phyloP scores from a whole-genome alignment of 2,888 invertebrate species.

The Thecocarcelia acutangulata region DNA sequence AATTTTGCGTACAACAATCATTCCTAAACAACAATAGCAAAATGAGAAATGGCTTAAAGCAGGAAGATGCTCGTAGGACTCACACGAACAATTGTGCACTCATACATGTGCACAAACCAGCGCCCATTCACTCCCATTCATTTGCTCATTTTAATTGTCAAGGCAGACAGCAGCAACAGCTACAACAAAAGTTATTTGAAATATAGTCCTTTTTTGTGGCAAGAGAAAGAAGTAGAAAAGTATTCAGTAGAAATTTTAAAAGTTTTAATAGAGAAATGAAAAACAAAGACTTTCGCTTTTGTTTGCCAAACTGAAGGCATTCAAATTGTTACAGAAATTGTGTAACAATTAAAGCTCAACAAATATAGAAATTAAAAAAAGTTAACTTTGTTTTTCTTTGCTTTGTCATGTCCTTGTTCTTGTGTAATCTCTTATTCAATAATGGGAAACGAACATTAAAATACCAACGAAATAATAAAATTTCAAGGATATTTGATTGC shows the following conservation, averaged over 20 bases:
- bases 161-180: neutral
- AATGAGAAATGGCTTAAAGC: conserved; percentile 25
- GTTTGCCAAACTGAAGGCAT: conserved; percentile 32
- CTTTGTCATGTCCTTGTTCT: conserved; percentile 12
- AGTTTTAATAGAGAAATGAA: conserved; percentile 47
- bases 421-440: conserved; percentile 25
- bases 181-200: conserved; percentile 16
- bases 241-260: conserved; percentile 57
- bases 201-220: conserved; percentile 20
- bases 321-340: conserved; percentile 54
- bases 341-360: conserved; percentile 55
- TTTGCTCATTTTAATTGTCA: conserved; percentile 16
- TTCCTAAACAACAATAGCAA: conserved; percentile 27
- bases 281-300: conserved; percentile 1
- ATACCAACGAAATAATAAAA: conserved; percentile 40
- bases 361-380: conserved; percentile 11
- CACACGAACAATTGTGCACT: neutral
- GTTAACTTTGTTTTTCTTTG: neutral
- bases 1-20: conserved; percentile 49
- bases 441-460: conserved; percentile 22
- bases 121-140: neutral
- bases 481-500: conserved; percentile 11
- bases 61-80: neutral
- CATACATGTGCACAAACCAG: neutral
- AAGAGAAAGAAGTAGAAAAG: neutral